A percentile compares a stretch with the other conserved stretches of the same genome.
Evolutionary conservation across 2,888 invertebrate genomes (phyloP).

Genomic region (Tupiocoris notatus): DNA sequence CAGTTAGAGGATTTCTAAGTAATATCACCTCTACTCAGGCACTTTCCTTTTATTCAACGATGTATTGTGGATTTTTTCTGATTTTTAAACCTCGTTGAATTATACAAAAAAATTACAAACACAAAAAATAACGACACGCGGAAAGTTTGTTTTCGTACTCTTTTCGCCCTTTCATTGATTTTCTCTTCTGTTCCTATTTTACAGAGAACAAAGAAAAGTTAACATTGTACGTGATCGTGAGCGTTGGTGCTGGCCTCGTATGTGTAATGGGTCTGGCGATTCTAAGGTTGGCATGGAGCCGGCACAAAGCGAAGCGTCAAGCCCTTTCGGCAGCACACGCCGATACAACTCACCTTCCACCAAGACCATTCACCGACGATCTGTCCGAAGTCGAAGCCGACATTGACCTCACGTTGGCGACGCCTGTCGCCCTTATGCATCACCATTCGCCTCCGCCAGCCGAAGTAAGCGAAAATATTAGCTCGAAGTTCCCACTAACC

Average conservation of each 20-base stretch:
- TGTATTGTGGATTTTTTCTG: too few species aligned
- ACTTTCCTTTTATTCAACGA: too few species aligned
- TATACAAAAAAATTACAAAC: too few species aligned
- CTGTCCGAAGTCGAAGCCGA: slow-evolving; percentile 82
- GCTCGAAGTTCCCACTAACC: neutral
- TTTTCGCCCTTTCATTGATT: too few species aligned
- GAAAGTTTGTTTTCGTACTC: too few species aligned
- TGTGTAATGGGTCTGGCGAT: slow-evolving; percentile 71
- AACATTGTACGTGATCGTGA: slow-evolving; percentile 79
- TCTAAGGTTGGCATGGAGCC: slow-evolving; percentile 68
- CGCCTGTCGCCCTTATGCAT: slow-evolving; percentile 58
- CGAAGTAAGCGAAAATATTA: slow-evolving; percentile 46
- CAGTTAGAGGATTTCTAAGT: too few species aligned
- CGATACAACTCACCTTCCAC: slow-evolving; percentile 48
- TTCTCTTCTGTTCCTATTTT: slow-evolving; percentile 45
- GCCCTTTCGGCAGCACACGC: slow-evolving; percentile 29
- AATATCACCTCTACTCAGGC: too few species aligned
- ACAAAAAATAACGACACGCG: too few species aligned
- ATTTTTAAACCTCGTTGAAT: too few species aligned
- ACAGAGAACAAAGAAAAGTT: slow-evolving; percentile 76
- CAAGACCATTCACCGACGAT: slow-evolving; percentile 69
- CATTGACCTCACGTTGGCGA: slow-evolving; percentile 70
- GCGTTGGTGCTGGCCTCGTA: slow-evolving; percentile 68
- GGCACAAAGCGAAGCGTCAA: slow-evolving; percentile 62
- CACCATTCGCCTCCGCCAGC: slow-evolving; percentile 49